Percentiles rank a stretch among this genome's conserved stretches.
Conservation (phyloP, 2,888 invertebrate species). For the Xanthia icteritia region DNA sequence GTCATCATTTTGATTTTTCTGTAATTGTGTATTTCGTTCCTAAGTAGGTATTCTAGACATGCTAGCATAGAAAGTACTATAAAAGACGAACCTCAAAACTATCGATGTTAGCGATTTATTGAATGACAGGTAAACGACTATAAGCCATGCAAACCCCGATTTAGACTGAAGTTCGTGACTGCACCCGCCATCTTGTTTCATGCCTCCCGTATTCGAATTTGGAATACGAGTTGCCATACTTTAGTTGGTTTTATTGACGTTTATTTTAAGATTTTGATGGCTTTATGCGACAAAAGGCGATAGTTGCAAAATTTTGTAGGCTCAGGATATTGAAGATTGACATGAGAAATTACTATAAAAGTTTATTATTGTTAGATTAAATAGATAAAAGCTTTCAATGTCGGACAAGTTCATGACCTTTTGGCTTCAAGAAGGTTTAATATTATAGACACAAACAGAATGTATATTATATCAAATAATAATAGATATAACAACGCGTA, state of each 20-base stretch:
- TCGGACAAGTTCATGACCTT: conserved; percentile 50
- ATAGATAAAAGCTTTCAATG: conserved; percentile 18
- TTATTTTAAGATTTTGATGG: conserved; percentile 55
- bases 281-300: not conserved
- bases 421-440: not conserved
- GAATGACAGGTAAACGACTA: conserved; percentile 47
- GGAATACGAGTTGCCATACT: conserved; percentile 49
- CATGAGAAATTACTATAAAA: conserved; percentile 1
- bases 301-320: conserved; percentile 11
- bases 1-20: not conserved
- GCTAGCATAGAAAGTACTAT: conserved; percentile 6
- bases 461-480: not conserved
- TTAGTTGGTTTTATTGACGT: conserved; percentile 47
- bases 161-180: conserved; percentile 62
- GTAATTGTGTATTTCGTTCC: not conserved
- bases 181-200: conserved; percentile 44
- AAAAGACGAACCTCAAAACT: conserved; percentile 26
- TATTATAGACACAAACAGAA: not conserved
- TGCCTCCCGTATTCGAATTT: conserved; percentile 47
- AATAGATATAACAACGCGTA: conserved; percentile 7
- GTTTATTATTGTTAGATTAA: conserved; percentile 9
- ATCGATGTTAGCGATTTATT: conserved; percentile 42
- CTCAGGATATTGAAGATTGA: not conserved
- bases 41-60: not conserved
- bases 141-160: conserved; percentile 58